Base-by-base conservation (phyloP, 2,888 invertebrate genomes). In the Mythimna albipuncta region DNA sequence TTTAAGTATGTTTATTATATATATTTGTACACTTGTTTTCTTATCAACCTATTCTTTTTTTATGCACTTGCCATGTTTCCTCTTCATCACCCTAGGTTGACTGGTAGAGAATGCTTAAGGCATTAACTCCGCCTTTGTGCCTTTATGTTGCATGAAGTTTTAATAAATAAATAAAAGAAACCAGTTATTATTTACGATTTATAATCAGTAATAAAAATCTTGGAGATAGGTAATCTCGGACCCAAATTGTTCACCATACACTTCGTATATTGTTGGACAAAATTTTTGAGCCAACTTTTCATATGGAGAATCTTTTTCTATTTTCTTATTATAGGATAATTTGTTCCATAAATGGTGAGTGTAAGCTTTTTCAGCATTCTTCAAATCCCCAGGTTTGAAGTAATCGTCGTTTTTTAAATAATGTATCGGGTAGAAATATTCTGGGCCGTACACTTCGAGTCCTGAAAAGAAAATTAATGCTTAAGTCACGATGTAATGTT, bases 391-490 rank as follows among this genome's bases (percentile, higher is more conserved):
- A 6, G 78, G 5, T 26, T 74, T 10, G 57, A 85, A 85, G 35
- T 85, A 85, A 9, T 59, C 35, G 1, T 55, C 5, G 5, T 62
- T 62, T 0, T 97, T 90, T 72, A 91, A 89, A 96, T 97, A 98
- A 52, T 95, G 95, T 38, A 98, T 94, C 0, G 98, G 97, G 90
- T 98, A 98, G 89, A 98, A 98, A 16, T 96, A 93, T 19, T 96
- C 95, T 0, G 97, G 96, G 0, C 97, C 96, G 82, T 96, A 97
- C 0, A 98, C 97, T 71, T 94, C 96, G 85, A 98, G 97, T 6
- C 97, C 93, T 93, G 87, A 50, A 89, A 89, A 57, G 21, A 41
- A n/a, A n/a, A 2, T 16, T 2, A 32, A 69, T n/a, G 1, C 19
- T 52, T 54, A 54, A 21, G 21, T 50, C 2, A 50, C 5, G 6